These are phyloP conservation scores for Patella caerulea DNA, from an alignment of 2,888 invertebrate genomes.

Conservation along the genomic window DNA sequence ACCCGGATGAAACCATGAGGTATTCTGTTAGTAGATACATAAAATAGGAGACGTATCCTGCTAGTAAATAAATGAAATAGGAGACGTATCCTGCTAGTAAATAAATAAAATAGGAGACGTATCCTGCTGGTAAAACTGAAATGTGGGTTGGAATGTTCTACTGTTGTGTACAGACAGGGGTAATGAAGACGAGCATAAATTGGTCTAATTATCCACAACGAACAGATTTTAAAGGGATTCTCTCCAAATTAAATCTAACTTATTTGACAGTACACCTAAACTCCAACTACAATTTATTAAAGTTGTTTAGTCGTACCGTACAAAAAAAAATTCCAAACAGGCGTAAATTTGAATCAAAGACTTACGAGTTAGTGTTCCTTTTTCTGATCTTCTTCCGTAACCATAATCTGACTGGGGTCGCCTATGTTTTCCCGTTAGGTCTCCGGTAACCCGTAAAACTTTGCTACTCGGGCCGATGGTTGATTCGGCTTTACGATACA, in stretches of 20 bases:
- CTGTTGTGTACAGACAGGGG: too few relatives aligned
- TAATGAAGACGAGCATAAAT: too few relatives aligned
- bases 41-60: too few relatives aligned
- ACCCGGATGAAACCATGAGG: too few relatives aligned
- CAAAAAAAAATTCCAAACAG: neutral
- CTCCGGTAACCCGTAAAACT: constrained; percentile 58
- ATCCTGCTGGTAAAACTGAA: too few relatives aligned
- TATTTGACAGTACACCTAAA: too few relatives aligned
- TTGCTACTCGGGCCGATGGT: constrained; percentile 49
- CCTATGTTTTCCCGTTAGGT: constrained; percentile 56
- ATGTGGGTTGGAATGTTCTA: too few relatives aligned
- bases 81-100: too few relatives aligned
- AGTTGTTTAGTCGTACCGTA: neutral
- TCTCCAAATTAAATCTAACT: neutral
- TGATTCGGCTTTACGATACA: constrained; percentile 43
- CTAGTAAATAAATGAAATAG: too few relatives aligned
- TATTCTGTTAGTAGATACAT: too few relatives aligned
- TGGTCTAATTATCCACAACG: too few relatives aligned
- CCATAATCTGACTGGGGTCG: constrained; percentile 55
- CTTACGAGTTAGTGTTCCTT: constrained; percentile 61
- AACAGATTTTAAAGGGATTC: neutral
- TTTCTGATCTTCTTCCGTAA: constrained; percentile 48
- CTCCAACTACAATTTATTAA: neutral
- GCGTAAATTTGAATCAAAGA: constrained; percentile 3
- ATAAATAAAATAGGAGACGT: too few relatives aligned